Base-by-base conservation (phyloP, 1,140 invertebrate genomes). In the Sycophaga agraensis region DNA sequence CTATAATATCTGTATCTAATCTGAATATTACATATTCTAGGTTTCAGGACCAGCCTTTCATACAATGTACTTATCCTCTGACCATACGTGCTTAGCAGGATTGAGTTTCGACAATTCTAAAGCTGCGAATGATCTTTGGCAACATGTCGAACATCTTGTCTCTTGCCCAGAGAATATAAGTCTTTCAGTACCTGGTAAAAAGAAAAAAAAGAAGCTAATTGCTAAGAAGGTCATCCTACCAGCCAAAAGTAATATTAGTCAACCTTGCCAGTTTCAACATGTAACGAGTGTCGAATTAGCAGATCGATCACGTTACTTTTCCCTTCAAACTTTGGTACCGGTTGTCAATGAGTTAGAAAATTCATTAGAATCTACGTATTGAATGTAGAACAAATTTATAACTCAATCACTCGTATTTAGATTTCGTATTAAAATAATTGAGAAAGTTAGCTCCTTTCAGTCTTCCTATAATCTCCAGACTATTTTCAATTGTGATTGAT, bases 251-350 rank as follows among this genome's bases (percentile, higher is more conserved):
- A 90, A 93, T 73, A 94, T 94, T 65, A 93, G 91, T 12, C 86
- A 89, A 68, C 92, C 92, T 0, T 94, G 91, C 73, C 91, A 91
- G 69, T 94, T 94, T 76, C 88, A 92, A 57, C 92, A 94, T 72
- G 87, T 94, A 45, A 93, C 90, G 24, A 91, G 86, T 63, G 86
- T 94, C 11, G 89, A 91, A 59, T 81, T 84, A 16, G 84, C 84
- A 49, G 90, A 92, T 68, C 83, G 84, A 46, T 81, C 82, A 40
- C 80, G 86, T 55, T 89, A 89, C 66, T 88, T 85, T 66, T 89
- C 88, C 12, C 81, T 91, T 45, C 87, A 89, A 67, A 85, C 84
- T 1, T 76, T 84, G 54, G 76, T 83, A 0, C 80, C 83, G 3
- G 72, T 78, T 12, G 19, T 74, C 46, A 70, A 66, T 57, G 73